These are phyloP conservation scores for Micrasema minimum DNA, from an alignment of 1,140 invertebrate species.

Conservation along the genomic window DNA sequence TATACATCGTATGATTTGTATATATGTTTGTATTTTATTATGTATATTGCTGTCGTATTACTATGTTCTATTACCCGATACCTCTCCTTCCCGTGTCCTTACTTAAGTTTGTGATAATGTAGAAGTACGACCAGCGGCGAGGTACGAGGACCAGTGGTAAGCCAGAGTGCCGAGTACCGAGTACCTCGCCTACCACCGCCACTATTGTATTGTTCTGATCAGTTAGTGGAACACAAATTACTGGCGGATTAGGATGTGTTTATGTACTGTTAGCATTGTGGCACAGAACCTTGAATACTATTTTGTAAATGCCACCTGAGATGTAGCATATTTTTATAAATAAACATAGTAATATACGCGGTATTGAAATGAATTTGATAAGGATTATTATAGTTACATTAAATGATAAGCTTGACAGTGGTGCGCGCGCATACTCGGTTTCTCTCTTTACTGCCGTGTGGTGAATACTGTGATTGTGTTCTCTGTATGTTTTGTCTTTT, in stretches of 20 bases:
- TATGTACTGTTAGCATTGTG: too few relatives aligned
- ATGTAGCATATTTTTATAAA: conserved; percentile 26
- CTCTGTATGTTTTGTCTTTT: conserved; percentile 29
- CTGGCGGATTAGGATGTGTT: too few relatives aligned
- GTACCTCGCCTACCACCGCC: not conserved
- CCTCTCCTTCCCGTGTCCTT: not conserved
- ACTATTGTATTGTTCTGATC: conserved; percentile 2
- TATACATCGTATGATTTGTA: conserved; percentile 40
- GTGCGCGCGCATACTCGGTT: conserved; percentile 5
- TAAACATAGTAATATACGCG: conserved; percentile 35
- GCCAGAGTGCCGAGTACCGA: too few relatives aligned
- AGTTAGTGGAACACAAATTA: too few relatives aligned
- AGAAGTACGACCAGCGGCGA: not conserved
- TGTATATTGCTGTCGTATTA: conserved; percentile 35
- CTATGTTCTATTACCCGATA: conserved; percentile 26
- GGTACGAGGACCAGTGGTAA: too few relatives aligned
- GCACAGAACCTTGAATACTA: not conserved
- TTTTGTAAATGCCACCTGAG: conserved; percentile 6
- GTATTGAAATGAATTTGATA: conserved; percentile 37
- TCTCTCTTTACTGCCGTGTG: conserved; percentile 10
- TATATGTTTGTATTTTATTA: conserved; percentile 40
- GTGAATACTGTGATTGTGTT: conserved; percentile 40
- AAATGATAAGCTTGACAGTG: conserved; percentile 39
- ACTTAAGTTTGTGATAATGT: too few relatives aligned
- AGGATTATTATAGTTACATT: conserved; percentile 37